Evolutionary conservation across 2,888 invertebrate genomes (phyloP).

Genomic region (Tetrapedia diversipes): DNA sequence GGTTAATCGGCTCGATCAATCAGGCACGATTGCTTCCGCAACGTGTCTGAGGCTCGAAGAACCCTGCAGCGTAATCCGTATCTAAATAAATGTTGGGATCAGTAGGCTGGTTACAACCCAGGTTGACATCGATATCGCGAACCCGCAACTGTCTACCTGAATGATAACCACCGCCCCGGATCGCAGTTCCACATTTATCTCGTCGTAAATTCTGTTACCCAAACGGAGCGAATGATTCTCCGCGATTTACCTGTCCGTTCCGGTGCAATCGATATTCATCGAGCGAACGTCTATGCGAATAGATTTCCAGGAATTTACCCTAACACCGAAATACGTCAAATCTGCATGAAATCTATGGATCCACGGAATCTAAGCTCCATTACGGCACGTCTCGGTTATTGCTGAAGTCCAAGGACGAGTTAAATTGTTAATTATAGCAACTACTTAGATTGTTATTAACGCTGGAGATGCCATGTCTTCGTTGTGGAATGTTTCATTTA

Average conservation of each 20-base stretch:
- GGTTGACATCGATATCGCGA: neutral
- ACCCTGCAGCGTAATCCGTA: constrained; percentile 29
- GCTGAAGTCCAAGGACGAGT: too few relatives aligned
- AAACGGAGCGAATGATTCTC: neutral
- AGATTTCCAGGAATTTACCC: neutral
- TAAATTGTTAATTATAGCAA: too few relatives aligned
- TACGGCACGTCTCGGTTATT: too few relatives aligned
- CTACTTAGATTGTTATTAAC: too few relatives aligned
- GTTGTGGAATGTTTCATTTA: too few relatives aligned
- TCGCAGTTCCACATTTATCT: neutral
- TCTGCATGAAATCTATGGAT: too few relatives aligned
- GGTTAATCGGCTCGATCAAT: constrained; percentile 35
- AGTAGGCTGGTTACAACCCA: constrained; percentile 32
- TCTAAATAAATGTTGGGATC: constrained; percentile 53
- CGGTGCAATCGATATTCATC: neutral
- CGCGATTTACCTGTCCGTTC: neutral
- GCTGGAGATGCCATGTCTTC: too few relatives aligned
- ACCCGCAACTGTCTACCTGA: neutral
- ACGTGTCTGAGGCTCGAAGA: constrained; percentile 6
- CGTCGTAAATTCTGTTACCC: neutral
- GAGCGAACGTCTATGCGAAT: neutral
- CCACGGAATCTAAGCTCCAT: too few relatives aligned
- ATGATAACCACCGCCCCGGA: neutral
- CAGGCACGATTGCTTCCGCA: constrained; percentile 20
- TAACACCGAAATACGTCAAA: too few relatives aligned